Conservation (phyloP, 2,113 vertebrate species). For the Pseudorectes ferrugineus region DNA sequence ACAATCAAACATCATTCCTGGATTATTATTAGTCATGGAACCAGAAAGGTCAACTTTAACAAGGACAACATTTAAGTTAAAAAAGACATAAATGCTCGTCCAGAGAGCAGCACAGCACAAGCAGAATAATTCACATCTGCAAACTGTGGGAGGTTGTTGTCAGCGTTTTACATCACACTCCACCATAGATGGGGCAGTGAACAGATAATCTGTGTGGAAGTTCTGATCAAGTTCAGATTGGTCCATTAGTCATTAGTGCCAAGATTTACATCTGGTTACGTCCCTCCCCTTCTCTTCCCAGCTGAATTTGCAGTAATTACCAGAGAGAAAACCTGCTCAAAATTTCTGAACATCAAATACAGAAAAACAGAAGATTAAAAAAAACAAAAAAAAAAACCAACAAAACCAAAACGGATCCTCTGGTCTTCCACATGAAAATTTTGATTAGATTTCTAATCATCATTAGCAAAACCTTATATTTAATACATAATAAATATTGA, state of each 20-base stretch:
- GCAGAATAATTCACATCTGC: neutral
- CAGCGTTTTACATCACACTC: neutral
- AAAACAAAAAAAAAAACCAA: too few species aligned
- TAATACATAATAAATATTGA: neutral
- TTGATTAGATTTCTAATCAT: neutral
- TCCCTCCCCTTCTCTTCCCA: neutral
- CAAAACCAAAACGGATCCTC: neutral
- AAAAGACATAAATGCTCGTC: neutral
- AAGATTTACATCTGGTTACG: neutral
- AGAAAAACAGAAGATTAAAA: neutral
- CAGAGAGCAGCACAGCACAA: neutral
- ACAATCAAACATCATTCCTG: neutral
- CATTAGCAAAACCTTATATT: neutral
- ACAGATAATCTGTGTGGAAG: neutral
- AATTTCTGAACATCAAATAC: neutral
- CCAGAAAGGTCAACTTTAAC: neutral
- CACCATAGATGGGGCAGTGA: rapidly evolving
- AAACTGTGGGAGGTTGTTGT: neutral
- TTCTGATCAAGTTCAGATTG: neutral
- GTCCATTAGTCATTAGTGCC: neutral
- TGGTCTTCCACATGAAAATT: neutral
- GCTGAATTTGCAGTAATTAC: neutral
- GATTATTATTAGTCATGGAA: neutral
- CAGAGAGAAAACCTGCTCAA: neutral
- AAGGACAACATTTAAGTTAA: neutral